These are phyloP conservation scores for Clanis bilineata DNA, from an alignment of 2,888 invertebrate genomes.

Conservation along the genomic window DNA sequence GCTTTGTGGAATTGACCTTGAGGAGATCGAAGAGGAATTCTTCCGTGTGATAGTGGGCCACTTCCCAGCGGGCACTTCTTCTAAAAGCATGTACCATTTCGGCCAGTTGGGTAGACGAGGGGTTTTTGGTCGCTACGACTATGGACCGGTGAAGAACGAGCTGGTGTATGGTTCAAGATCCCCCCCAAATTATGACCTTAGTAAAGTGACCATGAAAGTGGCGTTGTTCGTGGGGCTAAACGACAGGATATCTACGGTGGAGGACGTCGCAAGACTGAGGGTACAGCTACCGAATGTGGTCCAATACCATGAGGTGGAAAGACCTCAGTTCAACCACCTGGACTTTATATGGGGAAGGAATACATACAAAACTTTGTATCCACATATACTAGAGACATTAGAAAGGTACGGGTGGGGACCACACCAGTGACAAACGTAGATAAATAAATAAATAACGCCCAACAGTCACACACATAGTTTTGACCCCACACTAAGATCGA, in stretches of 20 bases:
- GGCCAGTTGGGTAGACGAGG: neutral
- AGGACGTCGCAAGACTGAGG: constrained; percentile 18
- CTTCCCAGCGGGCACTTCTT: constrained; percentile 12
- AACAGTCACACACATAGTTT: no score
- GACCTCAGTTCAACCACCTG: constrained; percentile 20
- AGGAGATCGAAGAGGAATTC: constrained; percentile 16
- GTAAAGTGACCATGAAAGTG: constrained; percentile 31
- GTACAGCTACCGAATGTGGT: constrained; percentile 22
- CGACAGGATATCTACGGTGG: constrained; percentile 23
- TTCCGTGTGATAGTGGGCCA: neutral
- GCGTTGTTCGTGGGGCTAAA: constrained; percentile 22
- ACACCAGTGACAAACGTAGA: neutral
- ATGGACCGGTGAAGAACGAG: constrained; percentile 30
- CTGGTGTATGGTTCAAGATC: constrained; percentile 9
- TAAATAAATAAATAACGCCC: no score
- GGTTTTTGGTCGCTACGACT: constrained; percentile 34
- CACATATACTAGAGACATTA: constrained; percentile 23
- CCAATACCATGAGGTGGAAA: constrained; percentile 14
- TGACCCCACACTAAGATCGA: no score
- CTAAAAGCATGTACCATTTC: constrained; percentile 14
- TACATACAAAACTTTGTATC: constrained; percentile 28
- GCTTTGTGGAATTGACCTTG: neutral
- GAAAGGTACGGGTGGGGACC: neutral
- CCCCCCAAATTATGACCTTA: constrained; percentile 41
- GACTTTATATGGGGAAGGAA: constrained; percentile 29